These are phyloP conservation scores for Agelaius phoeniceus DNA, from an alignment of 2,113 vertebrate species.

Conservation along the genomic window DNA sequence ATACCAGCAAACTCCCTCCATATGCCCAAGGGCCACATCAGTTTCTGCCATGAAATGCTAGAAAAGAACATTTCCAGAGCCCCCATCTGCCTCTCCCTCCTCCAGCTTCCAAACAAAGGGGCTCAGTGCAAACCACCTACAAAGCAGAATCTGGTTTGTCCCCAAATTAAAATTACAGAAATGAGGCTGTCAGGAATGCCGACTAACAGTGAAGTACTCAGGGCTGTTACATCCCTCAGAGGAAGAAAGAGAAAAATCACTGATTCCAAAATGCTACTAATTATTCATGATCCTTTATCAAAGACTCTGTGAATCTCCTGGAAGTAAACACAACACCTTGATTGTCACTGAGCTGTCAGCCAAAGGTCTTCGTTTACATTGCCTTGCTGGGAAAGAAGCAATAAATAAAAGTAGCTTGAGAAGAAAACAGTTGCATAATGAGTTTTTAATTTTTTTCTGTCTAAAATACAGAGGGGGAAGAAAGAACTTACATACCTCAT, in stretches of 20 bases:
- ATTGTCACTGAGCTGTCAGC: background rate
- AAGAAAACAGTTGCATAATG: background rate
- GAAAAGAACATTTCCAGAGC: background rate
- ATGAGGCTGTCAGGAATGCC: background rate
- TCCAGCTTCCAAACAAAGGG: background rate
- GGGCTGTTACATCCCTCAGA: background rate
- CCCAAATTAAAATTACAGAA: background rate
- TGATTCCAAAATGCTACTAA: slow-evolving; percentile 17
- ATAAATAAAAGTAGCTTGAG: background rate
- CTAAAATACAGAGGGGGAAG: background rate
- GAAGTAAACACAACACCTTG: slow-evolving; percentile 18
- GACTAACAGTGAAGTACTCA: background rate
- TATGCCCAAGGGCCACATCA: accelerated
- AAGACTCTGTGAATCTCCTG: background rate
- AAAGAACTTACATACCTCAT: background rate
- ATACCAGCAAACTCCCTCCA: background rate
- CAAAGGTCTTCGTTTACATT: background rate
- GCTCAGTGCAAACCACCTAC: background rate
- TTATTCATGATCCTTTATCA: slow-evolving; percentile 39
- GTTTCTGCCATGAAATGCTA: background rate
- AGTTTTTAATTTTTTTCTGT: background rate
- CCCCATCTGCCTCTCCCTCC: background rate
- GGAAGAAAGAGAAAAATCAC: slow-evolving; percentile 26
- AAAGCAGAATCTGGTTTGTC: slow-evolving; percentile 3
- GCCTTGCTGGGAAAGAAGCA: background rate